Base-by-base conservation (phyloP, 1,140 invertebrate genomes). In the Megalonaias nervosa region DNA sequence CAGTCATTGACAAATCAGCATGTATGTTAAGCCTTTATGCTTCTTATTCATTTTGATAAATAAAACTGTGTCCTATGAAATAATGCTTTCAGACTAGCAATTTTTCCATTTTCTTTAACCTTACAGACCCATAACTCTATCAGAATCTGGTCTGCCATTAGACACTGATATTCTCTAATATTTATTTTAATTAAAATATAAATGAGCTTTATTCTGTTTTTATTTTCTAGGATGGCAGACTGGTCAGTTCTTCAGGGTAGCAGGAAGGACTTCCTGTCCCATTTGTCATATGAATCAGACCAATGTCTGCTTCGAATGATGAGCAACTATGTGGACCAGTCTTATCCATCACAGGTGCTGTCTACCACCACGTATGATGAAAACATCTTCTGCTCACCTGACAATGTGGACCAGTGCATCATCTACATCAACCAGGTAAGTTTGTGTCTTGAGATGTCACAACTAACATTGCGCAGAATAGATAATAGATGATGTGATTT, bases 351-450 rank as follows among this genome's bases (percentile, higher is more conserved):
- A n/a, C 57, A 21, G 23, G 58, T n/a, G 12, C n/a, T n/a, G 68
- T 66, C 58, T n/a, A 26, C 55, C 11, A 68, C 56, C 17, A 58
- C 48, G 6, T 76, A 69, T 59, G 74, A 81, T 74, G 74, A 81
- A 55, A 80, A 76, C 62, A 74, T 78, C 17, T 86, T 86, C 67
- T 86, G 85, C 76, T 82, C 76, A 19, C 72, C 71, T 13, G 74
- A 82, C 56, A 86, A 84, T 71, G 59, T 86, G 6, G 69, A 81
- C 19, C 75, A 81, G 48, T 84, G 81, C 67, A 67, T 86, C 11
- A 73, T 74, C n/a, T 83, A 83, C 48, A 66, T 86, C 5, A 86
- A 82, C 69, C 83, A 84, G 83, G 85, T 85, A 69, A 64, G 59
- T 58, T 26, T 21, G 16, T n/a, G 17, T 11, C 14, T n/a, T 38